Conservation (phyloP, 2,113 vertebrate species). For the Turdus rufiventris region DNA sequence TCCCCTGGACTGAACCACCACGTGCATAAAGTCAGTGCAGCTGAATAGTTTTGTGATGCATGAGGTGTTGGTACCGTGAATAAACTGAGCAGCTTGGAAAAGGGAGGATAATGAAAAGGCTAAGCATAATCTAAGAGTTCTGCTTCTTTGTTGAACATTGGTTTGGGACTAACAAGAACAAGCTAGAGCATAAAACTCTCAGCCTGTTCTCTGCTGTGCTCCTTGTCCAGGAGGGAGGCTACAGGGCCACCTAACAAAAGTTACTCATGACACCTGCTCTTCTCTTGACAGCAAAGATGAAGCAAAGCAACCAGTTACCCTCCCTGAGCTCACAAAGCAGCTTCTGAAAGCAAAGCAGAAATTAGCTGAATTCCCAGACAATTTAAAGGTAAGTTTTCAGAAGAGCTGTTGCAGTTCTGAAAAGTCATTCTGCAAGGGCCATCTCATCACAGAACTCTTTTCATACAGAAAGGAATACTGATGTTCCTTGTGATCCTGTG, state of each 20-base stretch:
- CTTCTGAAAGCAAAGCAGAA: conserved; percentile 79
- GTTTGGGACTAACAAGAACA: background rate
- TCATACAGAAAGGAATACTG: background rate
- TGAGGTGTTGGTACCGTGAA: background rate
- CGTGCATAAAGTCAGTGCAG: background rate
- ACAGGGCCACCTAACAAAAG: background rate
- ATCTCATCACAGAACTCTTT: background rate
- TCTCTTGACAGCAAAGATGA: conserved; percentile 62
- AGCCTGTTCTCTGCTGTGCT: background rate
- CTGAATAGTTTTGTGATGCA: background rate
- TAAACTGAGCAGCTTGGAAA: background rate
- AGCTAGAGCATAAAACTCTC: background rate
- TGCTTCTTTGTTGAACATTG: background rate
- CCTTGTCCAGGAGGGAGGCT: background rate
- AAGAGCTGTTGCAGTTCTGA: background rate
- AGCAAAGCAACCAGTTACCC: conserved; percentile 58
- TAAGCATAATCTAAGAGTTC: background rate
- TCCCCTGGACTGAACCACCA: background rate
- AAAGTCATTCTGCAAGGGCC: background rate
- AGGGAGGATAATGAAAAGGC: background rate
- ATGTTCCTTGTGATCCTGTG: background rate
- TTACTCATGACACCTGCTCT: background rate
- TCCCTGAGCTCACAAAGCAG: conserved; percentile 80
- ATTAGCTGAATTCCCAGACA: conserved; percentile 77
- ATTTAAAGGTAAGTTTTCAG: conserved; percentile 69